A percentile compares a stretch with the other conserved stretches of the same genome.
Evolutionary conservation across 1,140 invertebrate species (phyloP).

Genomic region (Plutomurus gul): DNA sequence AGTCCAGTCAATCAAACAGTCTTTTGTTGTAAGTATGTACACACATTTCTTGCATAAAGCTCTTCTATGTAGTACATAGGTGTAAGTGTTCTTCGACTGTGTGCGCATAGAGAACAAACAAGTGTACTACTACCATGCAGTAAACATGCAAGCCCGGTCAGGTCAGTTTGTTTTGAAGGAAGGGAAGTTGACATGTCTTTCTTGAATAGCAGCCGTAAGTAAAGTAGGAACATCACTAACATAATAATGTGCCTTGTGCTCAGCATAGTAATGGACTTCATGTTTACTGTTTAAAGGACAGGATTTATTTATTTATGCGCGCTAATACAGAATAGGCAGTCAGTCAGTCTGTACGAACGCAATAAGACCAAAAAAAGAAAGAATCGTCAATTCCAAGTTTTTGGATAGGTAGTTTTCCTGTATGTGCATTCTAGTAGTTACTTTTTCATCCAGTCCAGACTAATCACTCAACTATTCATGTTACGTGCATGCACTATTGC

Average conservation of each 20-base stretch:
- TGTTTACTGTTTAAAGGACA: constrained; percentile 27
- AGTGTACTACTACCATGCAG: neutral
- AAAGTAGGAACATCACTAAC: constrained; percentile 21
- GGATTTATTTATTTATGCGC: constrained; percentile 17
- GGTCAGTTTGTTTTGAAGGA: neutral
- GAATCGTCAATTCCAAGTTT: neutral
- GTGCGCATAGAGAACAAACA: no score
- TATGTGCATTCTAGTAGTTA: no score
- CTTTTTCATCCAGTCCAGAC: neutral
- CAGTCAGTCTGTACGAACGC: neutral
- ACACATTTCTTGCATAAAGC: no score
- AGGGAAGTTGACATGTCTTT: constrained; percentile 3
- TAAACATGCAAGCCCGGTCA: neutral
- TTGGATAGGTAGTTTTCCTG: no score
- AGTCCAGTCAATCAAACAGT: no score
- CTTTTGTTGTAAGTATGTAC: no score
- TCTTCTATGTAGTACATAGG: no score
- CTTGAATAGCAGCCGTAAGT: neutral
- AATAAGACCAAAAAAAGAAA: neutral
- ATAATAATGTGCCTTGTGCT: constrained; percentile 17
- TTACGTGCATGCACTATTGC: neutral
- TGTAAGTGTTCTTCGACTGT: no score
- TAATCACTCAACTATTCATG: neutral
- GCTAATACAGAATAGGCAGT: neutral
- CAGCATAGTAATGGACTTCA: constrained; percentile 23